Percentiles rank a stretch among this genome's conserved stretches.
Evolutionary conservation across 2,797 vertebrate genomes (phyloP).

Genomic region (Pampus argenteus): DNA sequence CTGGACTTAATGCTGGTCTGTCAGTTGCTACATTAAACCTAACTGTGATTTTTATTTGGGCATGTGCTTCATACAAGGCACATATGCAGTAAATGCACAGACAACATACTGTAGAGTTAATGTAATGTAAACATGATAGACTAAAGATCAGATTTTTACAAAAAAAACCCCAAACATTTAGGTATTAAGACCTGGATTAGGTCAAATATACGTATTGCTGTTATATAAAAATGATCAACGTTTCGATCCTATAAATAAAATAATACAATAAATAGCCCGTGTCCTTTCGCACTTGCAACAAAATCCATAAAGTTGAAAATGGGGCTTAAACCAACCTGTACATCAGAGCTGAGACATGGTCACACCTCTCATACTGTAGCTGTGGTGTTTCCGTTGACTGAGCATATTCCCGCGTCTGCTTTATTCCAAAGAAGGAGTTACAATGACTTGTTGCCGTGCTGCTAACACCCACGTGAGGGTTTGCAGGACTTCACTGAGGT

Average conservation of each 20-base stretch:
- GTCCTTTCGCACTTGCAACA: too few relatives aligned
- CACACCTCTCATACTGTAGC: neutral
- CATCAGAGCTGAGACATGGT: neutral
- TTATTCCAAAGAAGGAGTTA: conserved; percentile 9
- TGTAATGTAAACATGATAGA: neutral
- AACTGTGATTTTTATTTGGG: neutral
- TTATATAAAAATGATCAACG: too few relatives aligned
- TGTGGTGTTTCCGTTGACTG: neutral
- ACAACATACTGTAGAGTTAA: too few relatives aligned
- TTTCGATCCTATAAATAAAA: too few relatives aligned
- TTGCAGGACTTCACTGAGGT: neutral
- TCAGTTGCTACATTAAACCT: neutral
- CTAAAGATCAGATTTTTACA: neutral
- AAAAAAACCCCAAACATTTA: too few relatives aligned
- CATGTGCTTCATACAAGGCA: too few relatives aligned
- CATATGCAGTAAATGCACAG: too few relatives aligned
- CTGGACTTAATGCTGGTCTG: neutral
- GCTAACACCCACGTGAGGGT: conserved; percentile 8
- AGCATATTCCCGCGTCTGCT: conserved; percentile 2
- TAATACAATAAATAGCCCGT: too few relatives aligned
- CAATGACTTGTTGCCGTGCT: conserved; percentile 14
- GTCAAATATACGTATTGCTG: too few relatives aligned
- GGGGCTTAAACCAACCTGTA: too few relatives aligned
- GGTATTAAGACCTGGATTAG: too few relatives aligned
- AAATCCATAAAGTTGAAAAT: too few relatives aligned